A percentile compares a stretch with the other conserved stretches of the same genome.
Conservation (phyloP, 1,140 invertebrate genomes). For the Adelges cooleyi region DNA sequence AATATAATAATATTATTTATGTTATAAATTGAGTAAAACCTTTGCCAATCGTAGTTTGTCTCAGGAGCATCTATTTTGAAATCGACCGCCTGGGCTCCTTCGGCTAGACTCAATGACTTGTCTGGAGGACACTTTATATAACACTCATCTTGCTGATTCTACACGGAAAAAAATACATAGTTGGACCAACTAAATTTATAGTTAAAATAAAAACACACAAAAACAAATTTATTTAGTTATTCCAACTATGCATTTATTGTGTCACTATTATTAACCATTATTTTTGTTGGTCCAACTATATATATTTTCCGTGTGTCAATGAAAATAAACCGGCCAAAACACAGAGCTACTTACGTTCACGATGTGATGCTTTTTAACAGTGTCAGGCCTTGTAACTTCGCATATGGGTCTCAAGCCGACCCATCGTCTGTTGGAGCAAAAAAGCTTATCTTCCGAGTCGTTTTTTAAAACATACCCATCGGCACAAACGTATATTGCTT, state of each 20-base stretch:
- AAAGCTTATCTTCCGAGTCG: neutral
- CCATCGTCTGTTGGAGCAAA: constrained; percentile 1
- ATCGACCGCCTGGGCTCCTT: neutral
- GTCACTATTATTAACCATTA: no score
- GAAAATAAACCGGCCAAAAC: no score
- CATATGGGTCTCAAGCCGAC: neutral
- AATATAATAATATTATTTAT: neutral
- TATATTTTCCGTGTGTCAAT: no score
- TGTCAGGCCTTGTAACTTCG: no score
- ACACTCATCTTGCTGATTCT: constrained; percentile 1
- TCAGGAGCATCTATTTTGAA: neutral
- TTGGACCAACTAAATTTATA: no score
- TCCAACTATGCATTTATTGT: no score
- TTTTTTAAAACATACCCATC: constrained; percentile 6
- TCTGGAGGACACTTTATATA: constrained; percentile 6
- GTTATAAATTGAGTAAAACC: neutral
- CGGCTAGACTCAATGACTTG: neutral
- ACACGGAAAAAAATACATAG: neutral
- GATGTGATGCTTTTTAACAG: no score
- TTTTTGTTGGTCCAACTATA: no score
- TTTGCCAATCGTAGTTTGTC: constrained; percentile 9
- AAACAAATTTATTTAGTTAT: no score
- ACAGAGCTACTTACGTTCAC: no score
- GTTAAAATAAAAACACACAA: no score
- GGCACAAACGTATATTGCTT: neutral